These are phyloP conservation scores for Malurus splendens DNA, from an alignment of 2,797 vertebrate genomes.

Conservation along the genomic window DNA sequence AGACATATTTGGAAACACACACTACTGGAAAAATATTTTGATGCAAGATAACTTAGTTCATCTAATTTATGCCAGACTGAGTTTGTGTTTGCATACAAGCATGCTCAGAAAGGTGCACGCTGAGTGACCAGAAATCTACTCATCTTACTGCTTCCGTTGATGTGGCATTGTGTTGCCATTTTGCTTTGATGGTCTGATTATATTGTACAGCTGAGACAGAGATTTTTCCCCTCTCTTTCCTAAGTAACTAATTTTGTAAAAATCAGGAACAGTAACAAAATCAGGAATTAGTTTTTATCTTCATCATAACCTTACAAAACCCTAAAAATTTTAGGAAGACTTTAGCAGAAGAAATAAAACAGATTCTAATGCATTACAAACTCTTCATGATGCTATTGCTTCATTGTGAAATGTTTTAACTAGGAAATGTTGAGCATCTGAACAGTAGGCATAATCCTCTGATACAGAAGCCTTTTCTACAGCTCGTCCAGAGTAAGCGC, in stretches of 20 bases:
- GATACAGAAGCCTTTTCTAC: conserved; percentile 2
- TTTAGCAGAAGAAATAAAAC: not conserved
- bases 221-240: not conserved
- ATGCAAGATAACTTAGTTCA: not conserved
- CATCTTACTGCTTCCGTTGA: not conserved
- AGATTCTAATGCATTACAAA: not conserved
- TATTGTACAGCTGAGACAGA: not conserved
- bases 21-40: not conserved
- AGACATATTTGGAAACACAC: not conserved
- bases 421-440: not conserved
- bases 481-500: not conserved
- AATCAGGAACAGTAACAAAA: not conserved
- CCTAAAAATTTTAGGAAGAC: not conserved
- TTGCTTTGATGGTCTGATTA: not conserved
- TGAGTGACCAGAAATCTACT: not conserved
- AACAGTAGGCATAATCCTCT: conserved; percentile 12
- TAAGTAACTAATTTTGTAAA: not conserved
- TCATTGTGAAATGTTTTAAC: not conserved
- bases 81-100: not conserved
- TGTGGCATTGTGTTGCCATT: not conserved
- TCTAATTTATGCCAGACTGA: not conserved
- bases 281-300: not conserved
- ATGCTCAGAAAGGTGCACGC: not conserved
- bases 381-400: not conserved
- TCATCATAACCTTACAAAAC: not conserved